Base-by-base conservation (phyloP, 2,797 vertebrate species). In the Octomys mimax region DNA sequence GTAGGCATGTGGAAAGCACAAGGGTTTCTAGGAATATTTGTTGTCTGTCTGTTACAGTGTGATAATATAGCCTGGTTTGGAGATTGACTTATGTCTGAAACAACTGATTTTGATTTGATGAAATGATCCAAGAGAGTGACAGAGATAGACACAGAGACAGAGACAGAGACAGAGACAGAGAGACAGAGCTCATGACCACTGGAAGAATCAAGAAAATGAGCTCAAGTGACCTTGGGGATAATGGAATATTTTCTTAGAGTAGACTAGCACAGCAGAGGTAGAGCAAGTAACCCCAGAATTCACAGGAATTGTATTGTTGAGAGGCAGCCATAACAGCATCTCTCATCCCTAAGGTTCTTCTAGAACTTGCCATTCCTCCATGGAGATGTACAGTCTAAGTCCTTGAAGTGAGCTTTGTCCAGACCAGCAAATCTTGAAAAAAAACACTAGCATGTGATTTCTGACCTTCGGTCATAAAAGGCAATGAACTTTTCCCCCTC, bases 151-250 rank as follows among this genome's bases (percentile, higher is more conserved):
- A 22, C 36, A 71, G 14, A 57, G 54, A 21, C n/a, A 71, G 14
- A 57, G 54, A 21, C n/a, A 42, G 21, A 73, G 10, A 73, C 21
- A 64, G 62, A 31, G 14, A 64, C 21, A 71, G 36, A 71, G 70
- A 70, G 62, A 64, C 84, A 84, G 85, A 92, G 52, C 61, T 19
- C 24, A 21, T 81, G n/a, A 93, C 31, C 57, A 78, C 31, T 22
- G 39, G n/a, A 86, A 91, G 59, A 73, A 46, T 57, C 31, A 62
- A 86, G 46, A 94, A 82, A 85, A 75, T 71, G 54, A 86, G 10
- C 36, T 75, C 70, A 92, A n/a, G 13, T 7, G 62, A 88, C 16
- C 9, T 75, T 82, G 61, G 46, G 26, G 57, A 42, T 68, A 31
- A 82, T 39, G 89, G 59, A 89, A 59, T 75, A 66, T 91, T 92